Base-by-base conservation (phyloP, 2,888 invertebrate species). In the Dryococelus australis region DNA sequence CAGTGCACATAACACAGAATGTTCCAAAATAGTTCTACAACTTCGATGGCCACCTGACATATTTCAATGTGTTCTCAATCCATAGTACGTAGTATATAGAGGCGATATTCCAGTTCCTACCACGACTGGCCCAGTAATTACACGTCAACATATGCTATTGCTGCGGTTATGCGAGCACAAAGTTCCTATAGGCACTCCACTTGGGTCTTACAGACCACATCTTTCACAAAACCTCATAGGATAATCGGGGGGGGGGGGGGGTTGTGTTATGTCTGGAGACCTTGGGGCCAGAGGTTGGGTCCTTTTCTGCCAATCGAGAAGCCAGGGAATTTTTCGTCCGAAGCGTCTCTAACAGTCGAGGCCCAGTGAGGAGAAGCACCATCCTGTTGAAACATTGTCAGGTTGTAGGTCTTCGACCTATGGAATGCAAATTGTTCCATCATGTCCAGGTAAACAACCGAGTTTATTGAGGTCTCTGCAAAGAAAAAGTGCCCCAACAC, bases 261-360 rank as follows among this genome's bases (percentile, higher is more conserved):
- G n/a, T n/a, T n/a, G n/a, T n/a, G n/a, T 47, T 47, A 35, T 6
- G 47, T 47, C 47, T 47, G 47, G 47, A 47, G 47, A 13, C 47
- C 47, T 47, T 47, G 47, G 47, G 16, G 47, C 47, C 16, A 47
- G 16, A 16, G 47, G 16, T 13, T 16, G 47, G 16, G 8, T 8
- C 12, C 47, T 47, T 1, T 26, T n/a, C 47, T 81, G 1, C 83
- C 28, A n/a, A 80, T 16, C n/a, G 1, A 83, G 83, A 0, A 13
- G 26, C 83, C 83, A 83, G 83, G 83, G 26, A 83, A 83, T 83
- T 20, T 26, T 35, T 83, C 35, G 83, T 83, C 27, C 83, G 28
- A 83, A 83, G 28, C 28, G 8, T 16, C 13, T 10, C 8, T 9
- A 83, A 83, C 83, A 24, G 83, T 83, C 26, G 10, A 83, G 83